Base-by-base conservation (phyloP, 2,888 invertebrate genomes). In the Cybosia mesomella region DNA sequence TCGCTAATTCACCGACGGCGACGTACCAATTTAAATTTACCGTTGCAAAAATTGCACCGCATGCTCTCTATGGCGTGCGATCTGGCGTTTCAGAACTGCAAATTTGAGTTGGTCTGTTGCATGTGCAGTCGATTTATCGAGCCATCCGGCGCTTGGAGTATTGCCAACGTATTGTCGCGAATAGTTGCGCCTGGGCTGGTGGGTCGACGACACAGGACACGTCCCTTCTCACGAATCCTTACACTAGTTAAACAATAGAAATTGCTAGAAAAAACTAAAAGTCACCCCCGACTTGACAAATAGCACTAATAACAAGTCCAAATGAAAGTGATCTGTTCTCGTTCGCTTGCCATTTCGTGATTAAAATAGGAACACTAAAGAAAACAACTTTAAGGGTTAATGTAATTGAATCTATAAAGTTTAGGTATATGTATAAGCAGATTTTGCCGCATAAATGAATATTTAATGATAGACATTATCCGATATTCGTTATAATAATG, bases 161-260 rank as follows among this genome's bases (percentile, higher is more conserved):
- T 28, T 87, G 93, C 93, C 93, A 93, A 89, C 76, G 76, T 82
- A 83, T 82, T 84, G 87, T 87, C 85, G 88, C 84, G 86, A 87
- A 86, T 85, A 82, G 80, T n/a, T 85, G 81, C 85, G 82, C 85
- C 84, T 80, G 75, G 89, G 90, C 90, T 87, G 90, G 81, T 87
- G 87, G 81, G 79, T 81, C 81, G 81, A 74, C 81, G 81, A 81
- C 81, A 76, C 77, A 72, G 67, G 70, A 74, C 73, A 77, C 70
- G 67, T 74, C 72, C 66, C 62, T 64, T 59, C 55, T 58, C 68
- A 24, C 61, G 57, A 55, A 65, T 70, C 67, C 66, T 64, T 66
- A 72, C 65, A 53, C 60, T 67, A 67, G 66, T 68, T 64, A 28
- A 28, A 53, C 60, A 53, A 57, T 64, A 59, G 62, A 43, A 70